Base-by-base conservation (phyloP, 2,888 invertebrate species). In the Drosophila mettleri region DNA sequence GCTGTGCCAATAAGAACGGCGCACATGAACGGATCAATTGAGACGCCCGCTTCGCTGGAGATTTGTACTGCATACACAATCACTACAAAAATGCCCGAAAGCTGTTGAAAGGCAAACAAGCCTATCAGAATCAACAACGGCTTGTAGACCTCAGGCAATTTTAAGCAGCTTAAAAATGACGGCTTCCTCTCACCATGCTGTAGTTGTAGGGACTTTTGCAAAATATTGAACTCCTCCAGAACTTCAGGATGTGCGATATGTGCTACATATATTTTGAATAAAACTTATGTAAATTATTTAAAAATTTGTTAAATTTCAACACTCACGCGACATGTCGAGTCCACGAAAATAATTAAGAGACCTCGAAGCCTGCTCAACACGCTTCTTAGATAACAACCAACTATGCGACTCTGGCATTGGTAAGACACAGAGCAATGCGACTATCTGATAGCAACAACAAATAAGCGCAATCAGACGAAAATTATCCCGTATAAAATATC, bases 21-120 rank as follows among this genome's bases (percentile, higher is more conserved):
- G 14, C 94, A 95, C 61, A 94, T 86, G 76, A 95, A 95, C 57
- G 95, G 94, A 86, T 95, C 93, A 20, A 95, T 92, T 2, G 93
- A 93, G 29, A 93, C 93, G 0, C 95, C 94, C 0, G 95, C 92
- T 43, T 94, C 93, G 64, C 93, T 93, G 67, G 95, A 94, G 48
- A 95, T 94, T 77, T 94, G 93, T 49, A 95, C 95, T 0, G 95
- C 95, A 89, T 96, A 96, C 70, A 95, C 96, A 2, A 94, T 94
- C 1, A 96, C 93, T 0, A 95, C 95, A 73, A 95, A 95, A 1
- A 95, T 94, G 1, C 96, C 96, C 7, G 95, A 94, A 80, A 96
- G 94, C 86, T 96, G 96, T 65, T 94, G 94, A 8, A 94, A 94
- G 10, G 94, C 92, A 83, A 96, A 95, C 78, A 95, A 94, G 2